phyloP scores from a whole-genome alignment of 1,140 invertebrate genomes.

The Cydia strobilella region DNA sequence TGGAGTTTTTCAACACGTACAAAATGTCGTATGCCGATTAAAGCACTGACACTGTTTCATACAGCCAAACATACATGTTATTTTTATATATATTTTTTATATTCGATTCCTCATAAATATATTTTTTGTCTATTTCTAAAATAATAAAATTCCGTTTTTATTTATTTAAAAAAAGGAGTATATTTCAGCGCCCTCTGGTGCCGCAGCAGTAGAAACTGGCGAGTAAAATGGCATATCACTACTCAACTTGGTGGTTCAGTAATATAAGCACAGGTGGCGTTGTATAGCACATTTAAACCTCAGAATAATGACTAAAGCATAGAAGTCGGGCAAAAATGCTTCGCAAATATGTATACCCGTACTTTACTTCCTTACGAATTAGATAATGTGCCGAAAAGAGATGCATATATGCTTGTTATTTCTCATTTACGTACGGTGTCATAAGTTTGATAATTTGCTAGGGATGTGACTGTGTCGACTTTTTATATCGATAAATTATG shows the following conservation, averaged over 20 bases:
- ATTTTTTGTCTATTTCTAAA: background rate
- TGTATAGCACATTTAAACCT: too few relatives aligned
- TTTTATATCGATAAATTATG: too few relatives aligned
- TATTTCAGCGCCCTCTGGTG: background rate
- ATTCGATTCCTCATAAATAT: background rate
- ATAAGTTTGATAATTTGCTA: too few relatives aligned
- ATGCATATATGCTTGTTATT: too few relatives aligned
- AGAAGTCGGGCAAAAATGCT: too few relatives aligned
- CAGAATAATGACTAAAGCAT: too few relatives aligned
- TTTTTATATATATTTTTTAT: constrained; percentile 53
- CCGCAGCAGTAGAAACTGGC: background rate
- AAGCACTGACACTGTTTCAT: background rate
- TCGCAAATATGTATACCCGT: too few relatives aligned
- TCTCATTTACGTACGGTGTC: too few relatives aligned
- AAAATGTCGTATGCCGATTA: constrained; percentile 27
- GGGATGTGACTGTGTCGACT: too few relatives aligned
- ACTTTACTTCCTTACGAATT: too few relatives aligned
- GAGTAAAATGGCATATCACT: background rate
- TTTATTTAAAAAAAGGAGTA: background rate
- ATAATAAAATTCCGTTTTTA: background rate
- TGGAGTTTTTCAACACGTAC: constrained; percentile 36
- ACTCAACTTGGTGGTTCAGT: background rate
- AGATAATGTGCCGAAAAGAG: too few relatives aligned
- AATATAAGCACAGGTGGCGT: background rate
- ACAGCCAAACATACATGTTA: background rate